Base-by-base conservation (phyloP, 2,888 invertebrate species). In the Sphecodes monilicornis region DNA sequence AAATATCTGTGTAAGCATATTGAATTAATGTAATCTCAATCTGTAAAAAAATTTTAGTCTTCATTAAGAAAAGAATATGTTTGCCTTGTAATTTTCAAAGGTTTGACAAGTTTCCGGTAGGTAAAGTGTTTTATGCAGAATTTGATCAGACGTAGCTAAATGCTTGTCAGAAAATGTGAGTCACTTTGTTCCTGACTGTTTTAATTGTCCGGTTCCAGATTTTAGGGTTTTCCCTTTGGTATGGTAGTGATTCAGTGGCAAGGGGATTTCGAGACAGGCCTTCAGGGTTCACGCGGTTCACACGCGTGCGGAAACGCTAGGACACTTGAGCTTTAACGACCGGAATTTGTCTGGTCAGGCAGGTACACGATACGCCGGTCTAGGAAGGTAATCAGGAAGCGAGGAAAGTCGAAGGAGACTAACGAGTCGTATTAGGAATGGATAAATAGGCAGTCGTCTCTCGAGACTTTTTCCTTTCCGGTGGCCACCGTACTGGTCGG, bases 341-440 rank as follows among this genome's bases (percentile, higher is more conserved):
- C 73, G 81, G 82, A 88, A 89, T 88, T 89, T 90, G 86, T 86
- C 81, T 75, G 76, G 69, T 22, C 70, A 32, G 84, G 80, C 85
- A 89, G 80, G 84, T 88, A 87, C 86, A 88, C 76, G 85, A 79
- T 76, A 66, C 77, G 32, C 70, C 76, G 68, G 77, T 60, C 83
- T 66, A 68, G 76, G 84, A 81, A 84, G 88, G 90, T 82, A 87
- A 86, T 82, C 82, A 90, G 82, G 87, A 89, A 90, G 84, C 73
- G 76, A 79, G 73, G 84, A 85, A 89, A 87, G 77, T 88, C 78
- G 85, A 87, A 66, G 84, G 79, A 87, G 88, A 90, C 79, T 88
- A 87, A 85, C 82, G 87, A 85, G 88, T 86, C 79, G 64, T 81
- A 85, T 76, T 50, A 80, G 76, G 78, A 86, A 82, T 79, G 72